phyloP scores from a whole-genome alignment of 2,113 vertebrate species.

The Myrmecobius fasciatus region DNA sequence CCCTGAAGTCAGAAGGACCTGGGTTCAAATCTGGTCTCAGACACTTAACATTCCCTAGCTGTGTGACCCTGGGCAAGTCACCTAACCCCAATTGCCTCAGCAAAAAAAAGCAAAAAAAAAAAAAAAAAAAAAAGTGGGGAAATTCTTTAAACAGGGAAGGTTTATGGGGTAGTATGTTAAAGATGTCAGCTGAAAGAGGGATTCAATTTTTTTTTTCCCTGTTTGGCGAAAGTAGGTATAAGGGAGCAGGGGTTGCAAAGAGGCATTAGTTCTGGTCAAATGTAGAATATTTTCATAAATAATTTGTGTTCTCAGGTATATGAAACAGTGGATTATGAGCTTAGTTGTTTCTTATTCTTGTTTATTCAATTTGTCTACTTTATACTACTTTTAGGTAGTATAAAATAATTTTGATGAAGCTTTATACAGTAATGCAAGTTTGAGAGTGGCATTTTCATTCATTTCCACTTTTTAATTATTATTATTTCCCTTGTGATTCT shows the following conservation, averaged over 20 bases:
- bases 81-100: too few species aligned
- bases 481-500: not conserved
- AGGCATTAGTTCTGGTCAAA: not conserved
- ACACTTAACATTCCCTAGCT: too few species aligned
- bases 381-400: not conserved
- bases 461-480: not conserved
- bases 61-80: too few species aligned
- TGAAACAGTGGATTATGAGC: not conserved
- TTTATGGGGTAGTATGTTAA: too few species aligned
- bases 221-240: too few species aligned
- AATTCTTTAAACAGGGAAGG: not conserved
- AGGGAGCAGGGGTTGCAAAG: not conserved
- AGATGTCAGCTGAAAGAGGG: constrained; percentile 18
- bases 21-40: too few species aligned
- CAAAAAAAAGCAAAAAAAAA: too few species aligned
- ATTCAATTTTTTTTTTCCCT: not conserved
- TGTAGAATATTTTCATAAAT: not conserved
- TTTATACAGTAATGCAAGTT: not conserved
- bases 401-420: not conserved
- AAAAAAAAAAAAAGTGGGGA: not conserved
- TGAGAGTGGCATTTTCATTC: not conserved
- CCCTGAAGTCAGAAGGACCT: too few species aligned
- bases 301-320: not conserved
- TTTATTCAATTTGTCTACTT: not conserved
- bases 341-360: not conserved